These are phyloP conservation scores for Uropsilus gracilis DNA, from an alignment of 2,113 vertebrate genomes.

Conservation along the genomic window DNA sequence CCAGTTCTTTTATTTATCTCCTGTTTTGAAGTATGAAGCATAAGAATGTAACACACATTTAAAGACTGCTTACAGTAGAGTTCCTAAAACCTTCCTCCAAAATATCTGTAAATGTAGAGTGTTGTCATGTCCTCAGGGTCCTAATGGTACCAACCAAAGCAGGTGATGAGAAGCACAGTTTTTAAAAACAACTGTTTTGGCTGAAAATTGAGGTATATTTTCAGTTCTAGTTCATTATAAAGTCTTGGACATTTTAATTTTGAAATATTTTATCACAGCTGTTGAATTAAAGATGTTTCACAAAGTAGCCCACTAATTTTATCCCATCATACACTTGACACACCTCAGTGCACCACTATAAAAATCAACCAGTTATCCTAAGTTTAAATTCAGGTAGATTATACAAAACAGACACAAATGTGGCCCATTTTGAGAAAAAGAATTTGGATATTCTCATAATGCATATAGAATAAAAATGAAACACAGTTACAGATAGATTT, in stretches of 20 bases:
- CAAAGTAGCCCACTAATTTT: neutral
- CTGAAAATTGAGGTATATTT: neutral
- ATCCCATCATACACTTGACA: fast-evolving
- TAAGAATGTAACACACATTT: neutral
- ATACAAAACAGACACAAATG: neutral
- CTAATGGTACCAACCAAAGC: neutral
- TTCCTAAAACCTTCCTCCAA: neutral
- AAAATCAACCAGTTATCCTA: neutral
- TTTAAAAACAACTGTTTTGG: neutral
- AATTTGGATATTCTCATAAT: neutral
- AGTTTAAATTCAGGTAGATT: neutral
- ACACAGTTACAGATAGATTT: neutral
- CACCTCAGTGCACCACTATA: neutral
- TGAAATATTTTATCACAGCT: neutral
- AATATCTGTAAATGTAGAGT: neutral
- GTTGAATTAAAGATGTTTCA: neutral
- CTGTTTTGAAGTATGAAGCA: neutral
- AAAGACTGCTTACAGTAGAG: neutral
- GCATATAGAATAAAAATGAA: neutral
- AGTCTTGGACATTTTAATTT: neutral
- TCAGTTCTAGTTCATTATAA: neutral
- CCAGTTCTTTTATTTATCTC: neutral
- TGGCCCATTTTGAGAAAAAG: neutral
- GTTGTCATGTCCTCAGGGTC: neutral
- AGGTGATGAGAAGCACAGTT: neutral